Base-by-base conservation (phyloP, 64 coral and sea anemone genomes). In the Pachyseris speciosa region DNA sequence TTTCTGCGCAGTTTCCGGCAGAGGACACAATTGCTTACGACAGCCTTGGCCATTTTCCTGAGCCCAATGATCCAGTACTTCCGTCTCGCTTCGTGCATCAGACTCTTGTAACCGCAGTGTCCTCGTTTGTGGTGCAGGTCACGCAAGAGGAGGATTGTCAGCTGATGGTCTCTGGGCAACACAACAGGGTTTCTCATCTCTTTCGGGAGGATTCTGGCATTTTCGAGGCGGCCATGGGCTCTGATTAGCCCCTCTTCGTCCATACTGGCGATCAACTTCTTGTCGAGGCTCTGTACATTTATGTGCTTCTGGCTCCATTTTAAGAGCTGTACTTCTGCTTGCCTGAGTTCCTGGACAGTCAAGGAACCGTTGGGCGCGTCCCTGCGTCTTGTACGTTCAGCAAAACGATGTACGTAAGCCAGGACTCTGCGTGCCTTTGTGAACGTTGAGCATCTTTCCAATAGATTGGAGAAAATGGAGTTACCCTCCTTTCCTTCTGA, bases 131-230 rank as follows among this genome's bases (percentile, higher is more conserved):
- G 31, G 67, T 69, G 88, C 60, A 90, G 61, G 26, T 69, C 75
- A 78, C 43, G 74, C n/a, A 90, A 55, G 40, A 90, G 75, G 51
- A 92, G 55, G 32, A 53, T 60, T 26, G 83, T 76, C 32, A 92
- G 68, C 55, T 61, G 89, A 52, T 92, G 89, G 16, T 92, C 58
- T 30, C 69, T 85, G 24, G 90, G 90, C 16, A 92, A 66, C 40
- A 92, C 67, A 52, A 80, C 65, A 36, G 44, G 91, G 55, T 93
- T 93, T 37, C 50, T 48, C 64, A 84, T 36, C 7, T 91, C 89
- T 72, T 37, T 50, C 24, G 76, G 78, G 31, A 91, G 89, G 41
- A 79, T 71, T 75, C 71, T 72, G 41, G 64, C 74, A 47, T 92
- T 74, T 66, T 92, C 55, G 4, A 73, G 55, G 25, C 90, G 17